phyloP scores from a whole-genome alignment of 2,797 vertebrate species.

The Poecilia gillii region DNA sequence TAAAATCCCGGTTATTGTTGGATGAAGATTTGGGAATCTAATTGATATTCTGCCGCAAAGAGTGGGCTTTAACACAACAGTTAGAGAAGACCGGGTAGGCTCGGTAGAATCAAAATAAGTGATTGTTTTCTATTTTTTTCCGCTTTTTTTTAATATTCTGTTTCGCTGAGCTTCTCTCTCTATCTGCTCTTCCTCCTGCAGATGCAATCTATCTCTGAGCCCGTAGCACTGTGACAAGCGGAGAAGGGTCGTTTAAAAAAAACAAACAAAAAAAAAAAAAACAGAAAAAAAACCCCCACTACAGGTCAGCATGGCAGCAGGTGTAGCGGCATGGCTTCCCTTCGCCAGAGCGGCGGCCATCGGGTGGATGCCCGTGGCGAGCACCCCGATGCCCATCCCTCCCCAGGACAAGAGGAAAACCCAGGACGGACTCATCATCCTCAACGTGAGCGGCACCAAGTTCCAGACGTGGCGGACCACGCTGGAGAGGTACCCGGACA shows the following conservation, averaged over 20 bases:
- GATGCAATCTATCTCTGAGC: conserved; percentile 74
- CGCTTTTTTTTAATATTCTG: conserved; percentile 12
- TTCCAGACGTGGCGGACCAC: conserved; percentile 97
- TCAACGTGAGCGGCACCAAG: conserved; percentile 93
- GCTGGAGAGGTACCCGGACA: conserved; percentile 93
- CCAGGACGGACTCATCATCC: conserved; percentile 90
- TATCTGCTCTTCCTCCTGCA: conserved; percentile 61
- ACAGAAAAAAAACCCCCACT: conserved; percentile 10
- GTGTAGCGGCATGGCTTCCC: conserved; percentile 94
- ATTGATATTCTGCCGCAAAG: conserved; percentile 73
- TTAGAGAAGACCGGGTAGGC: conserved; percentile 11
- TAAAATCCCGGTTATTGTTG: conserved; percentile 23
- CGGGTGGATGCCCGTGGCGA: conserved; percentile 97
- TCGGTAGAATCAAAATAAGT: not conserved
- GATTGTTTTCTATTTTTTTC: not conserved
- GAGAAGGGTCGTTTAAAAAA: conserved; percentile 61
- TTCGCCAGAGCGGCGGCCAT: conserved; percentile 95
- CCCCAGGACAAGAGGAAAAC: conserved; percentile 86
- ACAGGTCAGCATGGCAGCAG: conserved; percentile 89
- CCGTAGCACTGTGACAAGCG: conserved; percentile 72
- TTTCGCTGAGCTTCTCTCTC: conserved; percentile 43
- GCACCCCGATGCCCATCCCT: conserved; percentile 91
- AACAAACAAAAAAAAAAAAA: too few relatives aligned
- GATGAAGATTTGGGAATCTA: conserved; percentile 44
- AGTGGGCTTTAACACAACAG: conserved; percentile 59